phyloP scores from a whole-genome alignment of 2,797 vertebrate genomes.

The Gadopsis marmoratus region DNA sequence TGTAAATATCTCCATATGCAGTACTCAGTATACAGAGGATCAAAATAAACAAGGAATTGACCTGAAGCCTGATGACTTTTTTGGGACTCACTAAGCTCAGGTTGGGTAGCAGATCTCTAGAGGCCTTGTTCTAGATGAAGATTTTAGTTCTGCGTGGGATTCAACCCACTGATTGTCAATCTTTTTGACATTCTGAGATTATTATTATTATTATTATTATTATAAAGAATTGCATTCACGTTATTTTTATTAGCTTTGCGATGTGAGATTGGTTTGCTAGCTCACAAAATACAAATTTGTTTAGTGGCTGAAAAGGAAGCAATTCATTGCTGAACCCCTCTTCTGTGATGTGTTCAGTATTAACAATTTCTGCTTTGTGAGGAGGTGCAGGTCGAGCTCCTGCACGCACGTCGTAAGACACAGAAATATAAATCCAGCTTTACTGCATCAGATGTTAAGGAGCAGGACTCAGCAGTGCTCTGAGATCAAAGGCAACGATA shows the following conservation, averaged over 20 bases:
- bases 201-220: neutral
- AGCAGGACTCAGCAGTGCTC: neutral
- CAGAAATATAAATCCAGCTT: neutral
- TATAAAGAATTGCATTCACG: neutral
- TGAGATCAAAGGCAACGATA: conserved; percentile 21
- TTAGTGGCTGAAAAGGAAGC: neutral
- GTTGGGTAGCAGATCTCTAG: neutral
- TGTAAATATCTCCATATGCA: neutral
- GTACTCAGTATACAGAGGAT: neutral
- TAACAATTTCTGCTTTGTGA: conserved; percentile 17
- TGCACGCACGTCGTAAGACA: neutral
- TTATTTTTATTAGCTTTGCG: neutral
- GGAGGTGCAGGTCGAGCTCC: conserved; percentile 7
- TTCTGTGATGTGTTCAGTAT: neutral
- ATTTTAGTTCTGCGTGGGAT: neutral
- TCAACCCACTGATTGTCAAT: neutral
- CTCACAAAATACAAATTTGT: neutral
- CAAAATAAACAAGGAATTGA: neutral
- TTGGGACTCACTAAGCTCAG: neutral
- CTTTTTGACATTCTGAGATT: neutral
- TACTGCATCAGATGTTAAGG: conserved; percentile 2
- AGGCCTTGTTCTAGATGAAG: neutral
- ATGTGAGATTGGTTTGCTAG: neutral
- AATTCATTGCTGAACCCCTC: neutral
- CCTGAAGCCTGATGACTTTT: neutral